Evolutionary conservation across 1,140 invertebrate species (phyloP).

Genomic region (Phocides pigmalion): DNA sequence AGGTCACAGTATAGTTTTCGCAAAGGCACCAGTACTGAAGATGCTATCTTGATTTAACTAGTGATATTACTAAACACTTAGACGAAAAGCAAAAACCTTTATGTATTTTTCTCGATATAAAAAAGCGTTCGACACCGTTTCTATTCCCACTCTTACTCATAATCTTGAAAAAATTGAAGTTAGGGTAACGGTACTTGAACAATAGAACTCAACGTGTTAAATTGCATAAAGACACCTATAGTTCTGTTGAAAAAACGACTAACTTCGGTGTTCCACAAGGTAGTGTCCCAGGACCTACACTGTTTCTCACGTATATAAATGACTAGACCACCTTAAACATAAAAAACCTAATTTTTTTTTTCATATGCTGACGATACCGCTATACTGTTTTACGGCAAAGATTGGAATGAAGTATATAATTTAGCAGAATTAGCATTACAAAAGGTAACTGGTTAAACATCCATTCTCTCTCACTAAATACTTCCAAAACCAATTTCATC

Average conservation of each 20-base stretch:
- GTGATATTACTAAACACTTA: too few relatives aligned
- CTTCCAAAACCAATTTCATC: conserved; percentile 3
- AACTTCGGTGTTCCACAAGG: conserved; percentile 7
- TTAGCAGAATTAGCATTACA: neutral
- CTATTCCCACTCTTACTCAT: too few relatives aligned
- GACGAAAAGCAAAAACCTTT: too few relatives aligned
- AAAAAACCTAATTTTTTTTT: neutral
- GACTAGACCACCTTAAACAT: neutral
- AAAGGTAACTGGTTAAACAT: neutral
- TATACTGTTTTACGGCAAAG: neutral
- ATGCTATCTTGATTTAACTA: too few relatives aligned
- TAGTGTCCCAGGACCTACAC: conserved; percentile 8
- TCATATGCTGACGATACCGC: conserved; percentile 21
- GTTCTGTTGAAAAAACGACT: neutral
- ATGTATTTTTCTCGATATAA: too few relatives aligned
- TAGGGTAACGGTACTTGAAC: neutral
- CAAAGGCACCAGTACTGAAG: too few relatives aligned
- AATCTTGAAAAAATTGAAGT: too few relatives aligned
- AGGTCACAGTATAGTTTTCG: too few relatives aligned
- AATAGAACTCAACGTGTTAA: conserved; percentile 2
- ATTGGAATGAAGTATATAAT: neutral
- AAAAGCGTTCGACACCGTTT: too few relatives aligned
- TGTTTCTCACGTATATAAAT: conserved; percentile 19
- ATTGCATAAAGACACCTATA: neutral
- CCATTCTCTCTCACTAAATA: conserved; percentile 8